Conservation (phyloP, 2,113 vertebrate genomes). For the Chaenogobius annularis region DNA sequence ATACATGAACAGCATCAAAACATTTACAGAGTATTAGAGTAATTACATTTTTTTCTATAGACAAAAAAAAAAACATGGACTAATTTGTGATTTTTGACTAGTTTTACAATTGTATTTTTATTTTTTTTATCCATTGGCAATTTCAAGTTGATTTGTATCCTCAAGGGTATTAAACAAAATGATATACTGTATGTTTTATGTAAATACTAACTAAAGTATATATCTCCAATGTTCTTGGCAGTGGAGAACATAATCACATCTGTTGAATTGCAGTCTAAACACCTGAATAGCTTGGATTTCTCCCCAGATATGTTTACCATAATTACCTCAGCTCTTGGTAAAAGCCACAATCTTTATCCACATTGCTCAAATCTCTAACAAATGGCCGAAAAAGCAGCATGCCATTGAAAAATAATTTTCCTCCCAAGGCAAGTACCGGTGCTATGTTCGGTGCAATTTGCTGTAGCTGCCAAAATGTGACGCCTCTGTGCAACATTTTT, state of each 20-base stretch:
- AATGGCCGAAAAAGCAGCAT: conserved; percentile 10
- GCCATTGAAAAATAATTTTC: conserved; percentile 9
- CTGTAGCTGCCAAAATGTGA: conserved; percentile 15
- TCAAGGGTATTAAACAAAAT: background rate
- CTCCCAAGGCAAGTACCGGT: conserved; percentile 13
- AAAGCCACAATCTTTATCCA: conserved; percentile 8
- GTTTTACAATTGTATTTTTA: background rate
- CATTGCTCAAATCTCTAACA: conserved; percentile 26
- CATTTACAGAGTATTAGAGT: no score
- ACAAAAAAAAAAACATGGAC: no score
- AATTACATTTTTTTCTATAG: no score
- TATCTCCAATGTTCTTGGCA: background rate
- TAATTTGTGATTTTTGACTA: no score
- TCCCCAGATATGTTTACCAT: background rate
- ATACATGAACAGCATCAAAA: no score
- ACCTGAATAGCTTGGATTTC: background rate
- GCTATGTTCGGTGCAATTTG: conserved; percentile 12
- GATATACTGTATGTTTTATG: no score
- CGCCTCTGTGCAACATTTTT: conserved; percentile 10
- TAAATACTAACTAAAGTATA: background rate
- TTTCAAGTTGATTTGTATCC: background rate
- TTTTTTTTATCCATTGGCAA: background rate
- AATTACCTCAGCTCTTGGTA: background rate
- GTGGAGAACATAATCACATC: background rate
- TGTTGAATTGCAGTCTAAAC: no score